A percentile compares a stretch with the other conserved stretches of the same genome.
These are phyloP conservation scores for Epinotia demarniana DNA, from an alignment of 2,888 invertebrate genomes.

Conservation along the genomic window DNA sequence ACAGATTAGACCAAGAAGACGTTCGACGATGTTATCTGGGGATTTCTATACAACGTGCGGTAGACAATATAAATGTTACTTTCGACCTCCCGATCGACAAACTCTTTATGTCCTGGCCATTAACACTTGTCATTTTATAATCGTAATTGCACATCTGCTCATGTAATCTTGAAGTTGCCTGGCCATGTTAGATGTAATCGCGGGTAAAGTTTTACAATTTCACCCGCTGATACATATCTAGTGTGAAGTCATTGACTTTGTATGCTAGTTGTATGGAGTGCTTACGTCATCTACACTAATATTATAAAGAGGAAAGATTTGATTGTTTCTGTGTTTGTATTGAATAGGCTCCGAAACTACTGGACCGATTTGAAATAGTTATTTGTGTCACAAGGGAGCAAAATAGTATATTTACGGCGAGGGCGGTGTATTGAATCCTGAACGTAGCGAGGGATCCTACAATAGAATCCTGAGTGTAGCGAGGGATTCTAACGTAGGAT, in stretches of 20 bases:
- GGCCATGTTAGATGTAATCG: neutral
- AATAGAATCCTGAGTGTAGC: no score
- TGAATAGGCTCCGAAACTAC: no score
- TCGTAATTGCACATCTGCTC: neutral
- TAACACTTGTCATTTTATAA: neutral
- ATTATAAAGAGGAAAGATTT: no score
- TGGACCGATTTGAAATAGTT: no score
- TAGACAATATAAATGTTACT: neutral
- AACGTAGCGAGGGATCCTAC: no score
- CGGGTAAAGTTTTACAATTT: conserved; percentile 2
- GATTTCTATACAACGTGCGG: neutral
- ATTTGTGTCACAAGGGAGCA: no score
- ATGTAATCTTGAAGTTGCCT: neutral
- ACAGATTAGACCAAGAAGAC: neutral
- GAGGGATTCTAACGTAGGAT: no score
- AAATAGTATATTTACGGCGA: no score
- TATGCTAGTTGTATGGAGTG: neutral
- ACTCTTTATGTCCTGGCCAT: conserved; percentile 1
- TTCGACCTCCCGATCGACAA: neutral
- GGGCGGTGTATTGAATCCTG: no score
- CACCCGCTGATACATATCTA: neutral
- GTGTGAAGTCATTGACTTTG: conserved; percentile 6
- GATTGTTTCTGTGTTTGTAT: no score
- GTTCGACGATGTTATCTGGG: neutral
- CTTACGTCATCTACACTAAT: no score